These are phyloP conservation scores for Callitettix versicolor DNA, from an alignment of 1,140 invertebrate genomes.

Conservation along the genomic window DNA sequence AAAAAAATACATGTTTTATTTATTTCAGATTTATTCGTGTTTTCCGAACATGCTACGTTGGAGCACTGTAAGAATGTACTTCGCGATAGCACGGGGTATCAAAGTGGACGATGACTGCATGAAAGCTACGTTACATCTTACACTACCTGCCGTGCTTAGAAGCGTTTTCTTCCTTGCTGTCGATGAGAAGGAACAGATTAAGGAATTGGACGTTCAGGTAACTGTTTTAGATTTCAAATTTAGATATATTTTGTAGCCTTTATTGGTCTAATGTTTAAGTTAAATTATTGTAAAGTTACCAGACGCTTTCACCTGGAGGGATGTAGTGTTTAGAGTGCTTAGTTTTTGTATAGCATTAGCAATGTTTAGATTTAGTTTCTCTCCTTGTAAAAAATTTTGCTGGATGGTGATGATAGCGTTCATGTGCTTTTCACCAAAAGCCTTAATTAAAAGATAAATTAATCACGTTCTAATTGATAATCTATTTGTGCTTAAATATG, in stretches of 20 bases:
- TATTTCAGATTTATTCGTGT: conserved; percentile 37
- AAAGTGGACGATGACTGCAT: conserved; percentile 33
- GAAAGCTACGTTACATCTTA: conserved; percentile 38
- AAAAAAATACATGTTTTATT: not conserved
- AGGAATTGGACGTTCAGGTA: conserved; percentile 43
- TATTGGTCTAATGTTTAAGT: conserved; percentile 1
- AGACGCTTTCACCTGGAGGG: too few relatives aligned
- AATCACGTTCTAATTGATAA: not conserved
- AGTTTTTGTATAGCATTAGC: too few relatives aligned
- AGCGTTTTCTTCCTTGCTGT: conserved; percentile 47
- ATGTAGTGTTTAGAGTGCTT: not conserved
- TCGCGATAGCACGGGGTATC: conserved; percentile 24
- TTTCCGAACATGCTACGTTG: conserved; percentile 43
- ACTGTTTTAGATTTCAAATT: conserved; percentile 9
- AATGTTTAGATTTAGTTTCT: too few relatives aligned
- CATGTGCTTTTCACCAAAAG: too few relatives aligned
- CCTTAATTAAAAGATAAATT: not conserved
- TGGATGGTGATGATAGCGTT: not conserved
- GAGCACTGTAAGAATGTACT: conserved; percentile 40
- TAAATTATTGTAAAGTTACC: too few relatives aligned
- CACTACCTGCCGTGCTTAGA: conserved; percentile 39
- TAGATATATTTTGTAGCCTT: not conserved
- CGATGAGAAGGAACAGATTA: conserved; percentile 50
- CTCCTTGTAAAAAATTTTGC: not conserved
- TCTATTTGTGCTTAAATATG: too few relatives aligned